Evolutionary conservation across 2,888 invertebrate species (phyloP).

Genomic region (Balanococcus diminutus): DNA sequence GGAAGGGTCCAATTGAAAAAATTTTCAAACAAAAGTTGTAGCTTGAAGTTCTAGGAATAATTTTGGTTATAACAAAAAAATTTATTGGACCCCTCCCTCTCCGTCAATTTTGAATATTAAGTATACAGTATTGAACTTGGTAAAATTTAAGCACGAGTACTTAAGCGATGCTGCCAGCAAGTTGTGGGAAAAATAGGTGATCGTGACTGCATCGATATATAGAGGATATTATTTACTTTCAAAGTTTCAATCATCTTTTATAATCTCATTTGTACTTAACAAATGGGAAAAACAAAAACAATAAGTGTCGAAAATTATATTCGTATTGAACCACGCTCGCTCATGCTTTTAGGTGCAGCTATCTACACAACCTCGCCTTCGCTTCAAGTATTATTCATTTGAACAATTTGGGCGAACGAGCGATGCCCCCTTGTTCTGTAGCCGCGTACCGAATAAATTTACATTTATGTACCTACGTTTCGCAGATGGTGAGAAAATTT

Average conservation of each 20-base stretch:
- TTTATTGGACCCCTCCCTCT: no score
- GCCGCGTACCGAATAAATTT: no score
- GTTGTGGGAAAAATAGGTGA: not conserved
- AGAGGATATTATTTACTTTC: not conserved
- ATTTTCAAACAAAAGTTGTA: no score
- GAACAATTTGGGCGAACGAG: not conserved
- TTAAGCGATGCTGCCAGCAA: no score
- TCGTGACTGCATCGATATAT: not conserved
- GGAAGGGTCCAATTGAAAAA: no score
- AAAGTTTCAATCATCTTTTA: not conserved
- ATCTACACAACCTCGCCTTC: not conserved
- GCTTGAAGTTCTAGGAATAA: no score
- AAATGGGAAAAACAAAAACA: not conserved
- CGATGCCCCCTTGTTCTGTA: not conserved
- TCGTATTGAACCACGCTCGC: not conserved
- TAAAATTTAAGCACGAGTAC: no score
- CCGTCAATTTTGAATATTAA: no score
- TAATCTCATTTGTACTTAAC: not conserved
- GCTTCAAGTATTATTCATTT: not conserved
- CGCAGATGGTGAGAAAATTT: not conserved
- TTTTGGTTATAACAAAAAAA: no score
- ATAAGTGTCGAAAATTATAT: not conserved
- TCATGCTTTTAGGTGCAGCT: not conserved
- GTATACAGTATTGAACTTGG: no score
- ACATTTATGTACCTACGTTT: not conserved